phyloP scores from a whole-genome alignment of 2,888 invertebrate genomes.

The Boloria euphrosyne region DNA sequence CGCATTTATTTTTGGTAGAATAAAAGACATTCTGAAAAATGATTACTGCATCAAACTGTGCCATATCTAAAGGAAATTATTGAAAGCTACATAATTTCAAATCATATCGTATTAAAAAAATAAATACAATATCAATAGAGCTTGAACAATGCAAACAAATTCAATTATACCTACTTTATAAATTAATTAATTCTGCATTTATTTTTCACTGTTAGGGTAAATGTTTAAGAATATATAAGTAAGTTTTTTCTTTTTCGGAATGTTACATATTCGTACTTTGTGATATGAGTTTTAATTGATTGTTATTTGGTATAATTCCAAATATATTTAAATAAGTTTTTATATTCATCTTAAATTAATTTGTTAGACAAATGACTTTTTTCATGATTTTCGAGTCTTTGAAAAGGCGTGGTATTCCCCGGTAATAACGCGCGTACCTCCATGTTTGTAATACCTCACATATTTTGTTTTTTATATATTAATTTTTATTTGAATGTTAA shows the following conservation, averaged over 20 bases:
- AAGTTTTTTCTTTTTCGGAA: constrained; percentile 60
- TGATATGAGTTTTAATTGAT: constrained; percentile 73
- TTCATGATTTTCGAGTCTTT: constrained; percentile 32
- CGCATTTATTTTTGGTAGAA: constrained; percentile 68
- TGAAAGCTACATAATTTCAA: constrained; percentile 19
- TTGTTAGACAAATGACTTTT: constrained; percentile 42
- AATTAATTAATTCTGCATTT: constrained; percentile 63
- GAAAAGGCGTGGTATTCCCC: constrained; percentile 47
- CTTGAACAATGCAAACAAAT: constrained; percentile 40
- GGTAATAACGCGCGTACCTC: constrained; percentile 66
- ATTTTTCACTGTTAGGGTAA: constrained; percentile 63
- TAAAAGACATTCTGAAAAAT: constrained; percentile 50
- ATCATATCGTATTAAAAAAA: constrained; percentile 12
- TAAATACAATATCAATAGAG: not conserved
- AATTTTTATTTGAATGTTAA: constrained; percentile 76
- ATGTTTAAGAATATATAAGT: constrained; percentile 52
- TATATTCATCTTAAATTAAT: constrained; percentile 55
- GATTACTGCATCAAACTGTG: constrained; percentile 50
- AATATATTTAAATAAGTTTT: constrained; percentile 55
- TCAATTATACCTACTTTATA: constrained; percentile 41
- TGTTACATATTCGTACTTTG: constrained; percentile 74
- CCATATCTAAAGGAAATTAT: constrained; percentile 54
- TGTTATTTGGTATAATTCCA: constrained; percentile 64
- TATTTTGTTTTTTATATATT: constrained; percentile 75
- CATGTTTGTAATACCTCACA: constrained; percentile 73